A percentile compares a stretch with the other conserved stretches of the same genome.
phyloP scores from a whole-genome alignment of 2,888 invertebrate genomes.

The Lepidonotus clava region DNA sequence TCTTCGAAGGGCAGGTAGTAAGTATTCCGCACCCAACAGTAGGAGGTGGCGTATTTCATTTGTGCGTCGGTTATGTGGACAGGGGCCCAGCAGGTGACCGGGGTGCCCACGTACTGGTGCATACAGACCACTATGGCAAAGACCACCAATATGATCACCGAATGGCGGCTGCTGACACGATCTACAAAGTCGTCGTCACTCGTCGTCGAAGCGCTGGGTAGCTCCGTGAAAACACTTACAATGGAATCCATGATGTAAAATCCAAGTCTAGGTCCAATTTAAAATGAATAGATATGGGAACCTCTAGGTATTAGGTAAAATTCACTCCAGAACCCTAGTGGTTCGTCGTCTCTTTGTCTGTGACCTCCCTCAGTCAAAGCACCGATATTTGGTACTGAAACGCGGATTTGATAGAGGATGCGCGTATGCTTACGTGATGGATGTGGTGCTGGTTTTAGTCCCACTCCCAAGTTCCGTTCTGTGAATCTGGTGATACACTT shows the following conservation, averaged over 20 bases:
- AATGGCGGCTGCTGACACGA: conserved; percentile 55
- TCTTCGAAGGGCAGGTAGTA: conserved; percentile 55
- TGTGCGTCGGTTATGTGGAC: conserved; percentile 57
- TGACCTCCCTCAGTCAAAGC: no score
- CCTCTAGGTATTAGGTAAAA: no score
- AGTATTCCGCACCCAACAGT: conserved; percentile 62
- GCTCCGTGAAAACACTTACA: conserved; percentile 19
- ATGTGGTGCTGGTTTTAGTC: no score
- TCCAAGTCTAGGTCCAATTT: no score
- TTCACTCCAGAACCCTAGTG: no score
- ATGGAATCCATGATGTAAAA: conserved; percentile 30
- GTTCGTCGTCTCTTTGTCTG: no score
- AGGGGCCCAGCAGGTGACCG: conserved; percentile 59
- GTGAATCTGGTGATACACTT: no score
- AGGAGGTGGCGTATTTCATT: conserved; percentile 54
- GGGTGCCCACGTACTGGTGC: conserved; percentile 52
- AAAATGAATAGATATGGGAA: no score
- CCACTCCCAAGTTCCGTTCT: no score
- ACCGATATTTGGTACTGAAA: no score
- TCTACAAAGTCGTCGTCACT: conserved; percentile 58
- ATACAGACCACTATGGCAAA: conserved; percentile 50
- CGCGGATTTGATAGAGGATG: no score
- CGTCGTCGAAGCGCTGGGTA: conserved; percentile 26
- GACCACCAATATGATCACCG: conserved; percentile 56
- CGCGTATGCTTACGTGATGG: no score